Conservation (phyloP, 1,140 invertebrate genomes). For the Apis dorsata region DNA sequence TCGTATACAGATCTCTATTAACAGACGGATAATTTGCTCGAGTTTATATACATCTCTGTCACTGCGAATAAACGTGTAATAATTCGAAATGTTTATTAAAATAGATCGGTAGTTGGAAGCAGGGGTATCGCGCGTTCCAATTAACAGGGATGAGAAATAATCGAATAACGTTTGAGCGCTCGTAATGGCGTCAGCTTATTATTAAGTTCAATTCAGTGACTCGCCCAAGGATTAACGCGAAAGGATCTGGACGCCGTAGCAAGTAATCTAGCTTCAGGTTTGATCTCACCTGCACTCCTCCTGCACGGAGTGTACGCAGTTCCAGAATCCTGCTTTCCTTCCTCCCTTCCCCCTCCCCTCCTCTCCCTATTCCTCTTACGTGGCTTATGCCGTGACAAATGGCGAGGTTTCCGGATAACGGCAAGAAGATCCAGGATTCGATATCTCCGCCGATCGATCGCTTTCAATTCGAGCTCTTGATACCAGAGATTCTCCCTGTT, state of each 20-base stretch:
- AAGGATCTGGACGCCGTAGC: neutral
- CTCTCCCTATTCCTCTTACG: neutral
- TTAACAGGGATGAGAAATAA: conserved; percentile 20
- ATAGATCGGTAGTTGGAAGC: too few relatives aligned
- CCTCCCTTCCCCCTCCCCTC: fast-evolving
- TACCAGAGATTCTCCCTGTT: conserved; percentile 24
- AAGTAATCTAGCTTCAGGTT: conserved; percentile 48
- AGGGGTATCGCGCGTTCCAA: too few relatives aligned
- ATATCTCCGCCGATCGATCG: conserved; percentile 61
- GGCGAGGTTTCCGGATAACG: conserved; percentile 68
- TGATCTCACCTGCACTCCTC: conserved; percentile 48
- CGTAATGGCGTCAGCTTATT: conserved; percentile 5
- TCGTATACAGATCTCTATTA: too few relatives aligned
- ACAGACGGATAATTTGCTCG: too few relatives aligned
- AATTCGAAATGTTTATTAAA: too few relatives aligned
- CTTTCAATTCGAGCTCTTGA: conserved; percentile 57
- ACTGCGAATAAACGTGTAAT: too few relatives aligned
- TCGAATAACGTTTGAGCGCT: neutral
- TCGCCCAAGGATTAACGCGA: conserved; percentile 35
- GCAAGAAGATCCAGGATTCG: conserved; percentile 52
- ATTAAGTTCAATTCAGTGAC: conserved; percentile 2
- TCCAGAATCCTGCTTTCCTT: conserved; percentile 46
- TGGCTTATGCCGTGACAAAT: conserved; percentile 70
- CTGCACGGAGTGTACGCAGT: conserved; percentile 15
- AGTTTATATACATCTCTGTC: too few relatives aligned